Percentiles rank a stretch among this genome's conserved stretches.
phyloP scores from a whole-genome alignment of 2,888 invertebrate genomes.

The Limnephilus rhombicus region DNA sequence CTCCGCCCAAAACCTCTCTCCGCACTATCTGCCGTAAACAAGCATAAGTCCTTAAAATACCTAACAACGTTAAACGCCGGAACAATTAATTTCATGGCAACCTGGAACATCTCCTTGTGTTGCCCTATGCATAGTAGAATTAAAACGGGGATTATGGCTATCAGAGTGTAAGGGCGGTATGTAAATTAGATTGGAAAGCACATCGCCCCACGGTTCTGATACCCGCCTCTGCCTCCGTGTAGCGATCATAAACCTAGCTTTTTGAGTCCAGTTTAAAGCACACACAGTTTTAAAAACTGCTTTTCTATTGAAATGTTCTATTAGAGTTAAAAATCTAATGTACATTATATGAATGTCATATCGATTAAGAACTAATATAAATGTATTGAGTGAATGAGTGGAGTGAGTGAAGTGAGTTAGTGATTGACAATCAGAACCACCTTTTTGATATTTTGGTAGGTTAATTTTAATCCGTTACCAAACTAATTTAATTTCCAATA shows the following conservation, averaged over 20 bases:
- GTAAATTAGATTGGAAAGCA: constrained; percentile 56
- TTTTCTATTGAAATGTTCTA: background rate
- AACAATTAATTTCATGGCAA: constrained; percentile 25
- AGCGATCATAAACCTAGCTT: background rate
- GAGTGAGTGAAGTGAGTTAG: too few species aligned
- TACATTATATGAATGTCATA: background rate
- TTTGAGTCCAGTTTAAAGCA: background rate
- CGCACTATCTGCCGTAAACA: background rate
- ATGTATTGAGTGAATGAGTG: background rate
- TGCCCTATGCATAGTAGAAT: constrained; percentile 47
- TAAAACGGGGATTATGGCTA: constrained; percentile 60
- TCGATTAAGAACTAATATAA: background rate
- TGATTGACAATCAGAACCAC: too few species aligned
- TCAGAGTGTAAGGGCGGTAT: constrained; percentile 54
- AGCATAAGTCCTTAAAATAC: background rate
- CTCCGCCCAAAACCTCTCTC: too few species aligned
- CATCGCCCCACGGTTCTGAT: constrained; percentile 28
- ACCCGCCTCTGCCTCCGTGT: background rate
- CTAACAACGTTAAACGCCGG: constrained; percentile 32
- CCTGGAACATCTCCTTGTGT: constrained; percentile 7
- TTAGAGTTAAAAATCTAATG: background rate
- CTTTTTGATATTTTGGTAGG: too few species aligned
- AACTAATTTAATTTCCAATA: too few species aligned
- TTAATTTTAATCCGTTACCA: too few species aligned
- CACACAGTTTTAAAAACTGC: background rate